Evolutionary conservation across 2,888 invertebrate species (phyloP), one percentile per base, ranked within the genome.

Genomic region (Brenthis hecate): DNA sequence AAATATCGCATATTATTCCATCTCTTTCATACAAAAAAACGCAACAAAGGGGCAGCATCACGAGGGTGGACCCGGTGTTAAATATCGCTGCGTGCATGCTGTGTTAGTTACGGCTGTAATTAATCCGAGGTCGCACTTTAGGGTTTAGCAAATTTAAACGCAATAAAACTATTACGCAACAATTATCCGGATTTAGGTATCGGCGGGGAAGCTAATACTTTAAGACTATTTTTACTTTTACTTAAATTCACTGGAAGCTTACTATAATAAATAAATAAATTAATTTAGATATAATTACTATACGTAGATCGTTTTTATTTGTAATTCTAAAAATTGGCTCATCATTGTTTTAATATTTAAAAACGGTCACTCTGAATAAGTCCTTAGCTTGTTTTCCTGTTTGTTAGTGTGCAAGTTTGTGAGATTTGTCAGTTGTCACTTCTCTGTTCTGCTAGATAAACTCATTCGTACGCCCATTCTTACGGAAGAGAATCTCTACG

Each of bases 71-170:
- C 82, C 78, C 65, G 51, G 81, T 78, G 82, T 83, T 86, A 87
- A 87, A 87, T 78, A 83, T 80, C 78, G 80, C 78, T 84, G 84
- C 86, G 86, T 86, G 88, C 82, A 79, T 82, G 81, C 82, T 80
- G 83, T 75, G 82, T 89, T 89, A 85, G 89, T 86, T 85, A 87
- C 86, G 86, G 83, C 76, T 78, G 82, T 84, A 87, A 88, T 88
- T 86, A 89, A 89, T 87, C 85, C 81, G 82, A 80, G 80, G 81
- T 83, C 85, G 83, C 81, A 83, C 82, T 87, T 84, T 85, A 85
- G 86, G 88, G 88, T 85, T 86, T 83, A 60, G 78, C 81, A 80
- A 78, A 76, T 77, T 77, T 79, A 64, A 74, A 75, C 63, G 73
- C 76, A 74, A 75, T 79, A 77, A 76, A 79, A 72, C 75, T 72